A percentile compares a stretch with the other conserved stretches of the same genome.
These are phyloP conservation scores for Acanthosepion lycidas DNA, from an alignment of 2,888 invertebrate genomes.

Conservation along the genomic window DNA sequence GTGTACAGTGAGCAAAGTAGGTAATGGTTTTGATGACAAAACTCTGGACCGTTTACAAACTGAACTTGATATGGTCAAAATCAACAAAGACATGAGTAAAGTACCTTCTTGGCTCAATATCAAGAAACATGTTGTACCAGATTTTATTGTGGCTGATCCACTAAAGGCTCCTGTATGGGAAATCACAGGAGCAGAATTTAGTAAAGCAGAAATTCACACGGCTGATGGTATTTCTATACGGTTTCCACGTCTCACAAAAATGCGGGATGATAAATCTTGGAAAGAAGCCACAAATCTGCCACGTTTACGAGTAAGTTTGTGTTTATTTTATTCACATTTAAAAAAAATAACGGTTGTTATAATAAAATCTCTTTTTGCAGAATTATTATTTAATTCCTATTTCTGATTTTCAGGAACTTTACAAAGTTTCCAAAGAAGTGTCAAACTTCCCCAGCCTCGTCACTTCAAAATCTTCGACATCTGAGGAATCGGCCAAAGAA, in stretches of 20 bases:
- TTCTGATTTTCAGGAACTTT: slow-evolving; percentile 64
- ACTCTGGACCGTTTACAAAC: slow-evolving; percentile 84
- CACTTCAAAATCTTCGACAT: slow-evolving; percentile 50
- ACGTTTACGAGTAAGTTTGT: slow-evolving; percentile 66
- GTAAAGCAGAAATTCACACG: slow-evolving; percentile 83
- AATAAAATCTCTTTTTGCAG: no score
- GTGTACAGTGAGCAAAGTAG: slow-evolving; percentile 91
- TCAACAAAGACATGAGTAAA: slow-evolving; percentile 78
- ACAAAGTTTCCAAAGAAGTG: slow-evolving; percentile 73
- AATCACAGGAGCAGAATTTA: slow-evolving; percentile 85
- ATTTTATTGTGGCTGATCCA: slow-evolving; percentile 89
- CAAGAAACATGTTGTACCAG: slow-evolving; percentile 88
- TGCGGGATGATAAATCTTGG: slow-evolving; percentile 90
- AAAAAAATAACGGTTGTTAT: no score
- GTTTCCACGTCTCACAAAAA: slow-evolving; percentile 86
- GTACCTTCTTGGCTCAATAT: slow-evolving; percentile 55
- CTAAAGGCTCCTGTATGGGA: slow-evolving; percentile 90
- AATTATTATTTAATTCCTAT: no score
- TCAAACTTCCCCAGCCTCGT: slow-evolving; percentile 66
- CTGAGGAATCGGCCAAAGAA: slow-evolving; percentile 52
- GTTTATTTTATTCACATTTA: not conserved
- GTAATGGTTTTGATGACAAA: slow-evolving; percentile 87
- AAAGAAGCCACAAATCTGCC: slow-evolving; percentile 85
- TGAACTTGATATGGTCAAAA: slow-evolving; percentile 85
- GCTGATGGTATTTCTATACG: slow-evolving; percentile 94